A percentile compares a stretch with the other conserved stretches of the same genome.
Evolutionary conservation across 2,888 invertebrate species (phyloP).

Genomic region (Andricus curvator): DNA sequence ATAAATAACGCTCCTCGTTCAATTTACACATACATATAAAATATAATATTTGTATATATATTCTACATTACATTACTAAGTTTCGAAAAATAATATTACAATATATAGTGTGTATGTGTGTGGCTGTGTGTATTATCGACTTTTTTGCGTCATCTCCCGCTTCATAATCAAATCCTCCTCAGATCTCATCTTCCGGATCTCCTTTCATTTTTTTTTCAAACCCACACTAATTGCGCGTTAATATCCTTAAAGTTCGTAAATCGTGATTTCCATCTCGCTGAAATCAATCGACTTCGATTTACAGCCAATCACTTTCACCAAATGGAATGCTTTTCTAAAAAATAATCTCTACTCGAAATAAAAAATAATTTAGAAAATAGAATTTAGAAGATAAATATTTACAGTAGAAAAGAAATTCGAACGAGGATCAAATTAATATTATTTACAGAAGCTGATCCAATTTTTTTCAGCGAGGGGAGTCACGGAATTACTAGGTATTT

Average conservation of each 20-base stretch:
- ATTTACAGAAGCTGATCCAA: conserved; percentile 38
- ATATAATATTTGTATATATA: conserved; percentile 64
- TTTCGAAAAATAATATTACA: conserved; percentile 78
- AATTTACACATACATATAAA: conserved; percentile 45
- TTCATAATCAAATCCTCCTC: conserved; percentile 43
- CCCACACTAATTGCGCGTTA: conserved; percentile 58
- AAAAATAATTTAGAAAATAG: conserved; percentile 7
- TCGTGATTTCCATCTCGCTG: conserved; percentile 12
- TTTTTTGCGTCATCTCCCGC: conserved; percentile 56
- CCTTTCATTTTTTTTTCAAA: conserved; percentile 53
- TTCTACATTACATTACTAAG: conserved; percentile 76
- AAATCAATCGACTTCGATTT: conserved; percentile 13
- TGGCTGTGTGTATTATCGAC: conserved; percentile 66
- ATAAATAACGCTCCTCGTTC: conserved; percentile 42
- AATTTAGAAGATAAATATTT: conserved; percentile 23
- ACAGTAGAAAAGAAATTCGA: conserved; percentile 5
- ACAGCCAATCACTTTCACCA: background rate
- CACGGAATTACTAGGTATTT: conserved; percentile 26
- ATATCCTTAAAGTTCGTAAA: conserved; percentile 60
- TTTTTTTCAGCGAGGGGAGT: conserved; percentile 48
- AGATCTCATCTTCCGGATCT: conserved; percentile 52
- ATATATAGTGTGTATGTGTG: conserved; percentile 71
- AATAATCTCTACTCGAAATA: background rate
- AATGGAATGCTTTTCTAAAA: conserved; percentile 5
- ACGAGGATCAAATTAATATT: background rate